Evolutionary conservation across 2,797 vertebrate genomes (phyloP).

Genomic region (Cyclura pinguis): DNA sequence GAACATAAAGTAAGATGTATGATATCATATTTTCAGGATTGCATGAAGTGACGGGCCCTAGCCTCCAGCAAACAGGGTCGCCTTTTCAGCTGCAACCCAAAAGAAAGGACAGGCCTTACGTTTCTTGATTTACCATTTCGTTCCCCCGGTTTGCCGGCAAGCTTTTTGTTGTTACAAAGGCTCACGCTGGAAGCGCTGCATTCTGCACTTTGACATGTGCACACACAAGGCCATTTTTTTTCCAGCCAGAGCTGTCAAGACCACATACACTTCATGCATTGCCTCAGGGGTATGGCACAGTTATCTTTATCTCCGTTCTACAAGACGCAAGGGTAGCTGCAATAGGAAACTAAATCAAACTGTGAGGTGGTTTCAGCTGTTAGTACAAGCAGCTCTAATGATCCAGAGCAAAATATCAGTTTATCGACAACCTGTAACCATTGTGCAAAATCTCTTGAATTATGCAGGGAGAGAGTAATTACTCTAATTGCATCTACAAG

Average conservation of each 20-base stretch:
- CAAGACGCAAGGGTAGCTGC: slow-evolving; percentile 4
- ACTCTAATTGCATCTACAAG: not conserved
- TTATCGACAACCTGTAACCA: not conserved
- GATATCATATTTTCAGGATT: slow-evolving; percentile 17
- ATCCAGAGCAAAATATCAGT: not conserved
- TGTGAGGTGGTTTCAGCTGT: fast-evolving
- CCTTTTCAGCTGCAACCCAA: not conserved
- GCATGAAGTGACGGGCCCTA: not conserved
- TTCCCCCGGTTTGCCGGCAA: not conserved
- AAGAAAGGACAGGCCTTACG: slow-evolving; percentile 19
- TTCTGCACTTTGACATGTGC: not conserved
- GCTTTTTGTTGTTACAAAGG: not conserved
- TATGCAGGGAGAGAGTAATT: not conserved
- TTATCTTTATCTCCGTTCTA: not conserved
- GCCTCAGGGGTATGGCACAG: not conserved
- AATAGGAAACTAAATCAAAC: slow-evolving; percentile 25
- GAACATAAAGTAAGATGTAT: not conserved
- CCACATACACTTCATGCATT: slow-evolving; percentile 31
- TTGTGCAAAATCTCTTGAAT: not conserved
- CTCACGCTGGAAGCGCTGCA: not conserved
- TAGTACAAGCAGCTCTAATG: not conserved
- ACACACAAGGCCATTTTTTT: not conserved
- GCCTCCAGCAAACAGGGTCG: not conserved
- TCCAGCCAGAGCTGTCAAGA: slow-evolving; percentile 53
- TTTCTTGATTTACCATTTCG: slow-evolving; percentile 11